phyloP scores from a whole-genome alignment of 2,113 vertebrate species.

The Prietella phreatophila region DNA sequence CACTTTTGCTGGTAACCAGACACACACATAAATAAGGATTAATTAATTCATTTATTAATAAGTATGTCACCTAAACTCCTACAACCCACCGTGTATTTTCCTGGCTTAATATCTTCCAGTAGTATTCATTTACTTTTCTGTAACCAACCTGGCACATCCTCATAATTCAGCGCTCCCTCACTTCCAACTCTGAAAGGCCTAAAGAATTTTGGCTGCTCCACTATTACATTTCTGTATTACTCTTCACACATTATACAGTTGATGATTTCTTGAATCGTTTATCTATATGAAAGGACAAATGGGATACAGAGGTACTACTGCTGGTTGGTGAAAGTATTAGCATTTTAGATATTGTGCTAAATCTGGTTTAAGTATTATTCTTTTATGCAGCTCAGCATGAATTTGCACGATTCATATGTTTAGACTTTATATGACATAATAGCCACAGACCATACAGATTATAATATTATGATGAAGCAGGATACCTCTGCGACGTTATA shows the following conservation, averaged over 20 bases:
- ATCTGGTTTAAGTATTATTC: neutral
- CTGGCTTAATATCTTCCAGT: neutral
- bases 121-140: neutral
- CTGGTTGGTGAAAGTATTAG: neutral
- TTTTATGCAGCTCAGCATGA: neutral
- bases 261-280: neutral
- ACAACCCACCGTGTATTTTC: neutral
- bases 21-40: neutral
- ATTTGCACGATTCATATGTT: neutral
- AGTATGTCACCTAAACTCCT: neutral
- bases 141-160: neutral
- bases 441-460: neutral
- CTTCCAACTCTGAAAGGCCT: neutral
- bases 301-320: neutral
- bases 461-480: neutral
- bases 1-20: neutral
- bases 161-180: neutral
- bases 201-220: neutral
- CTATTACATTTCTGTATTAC: neutral
- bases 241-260: neutral
- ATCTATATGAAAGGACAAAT: neutral
- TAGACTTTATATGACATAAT: neutral
- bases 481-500: constrained; percentile 14
- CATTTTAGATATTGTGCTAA: neutral
- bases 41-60: neutral